These are phyloP conservation scores for Tilapia sparmanii DNA, from an alignment of 2,113 vertebrate genomes.

Conservation along the genomic window DNA sequence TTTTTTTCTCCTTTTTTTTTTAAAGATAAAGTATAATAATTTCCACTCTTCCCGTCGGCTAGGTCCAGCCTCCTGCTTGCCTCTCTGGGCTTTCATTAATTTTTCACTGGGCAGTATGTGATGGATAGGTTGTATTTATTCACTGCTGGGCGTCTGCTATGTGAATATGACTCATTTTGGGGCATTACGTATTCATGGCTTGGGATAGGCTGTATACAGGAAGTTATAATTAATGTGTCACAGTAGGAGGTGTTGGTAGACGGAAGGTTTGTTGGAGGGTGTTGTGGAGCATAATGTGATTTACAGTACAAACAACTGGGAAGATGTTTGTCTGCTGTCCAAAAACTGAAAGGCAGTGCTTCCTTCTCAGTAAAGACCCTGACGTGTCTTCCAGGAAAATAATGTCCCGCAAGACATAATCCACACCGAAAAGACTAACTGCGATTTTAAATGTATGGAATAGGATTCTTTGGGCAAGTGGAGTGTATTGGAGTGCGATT, in stretches of 20 bases:
- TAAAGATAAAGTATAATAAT: constrained; percentile 26
- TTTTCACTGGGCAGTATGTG: constrained; percentile 83
- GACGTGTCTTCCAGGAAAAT: not conserved
- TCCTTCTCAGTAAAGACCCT: not conserved
- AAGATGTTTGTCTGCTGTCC: constrained; percentile 53
- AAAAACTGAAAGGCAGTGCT: constrained; percentile 23
- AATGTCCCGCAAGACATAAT: not conserved
- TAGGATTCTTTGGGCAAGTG: not conserved
- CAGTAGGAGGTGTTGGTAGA: constrained; percentile 85
- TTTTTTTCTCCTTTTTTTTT: not conserved
- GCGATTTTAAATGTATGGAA: not conserved
- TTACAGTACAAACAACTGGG: constrained; percentile 60
- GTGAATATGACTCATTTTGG: constrained; percentile 97
- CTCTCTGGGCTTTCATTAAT: constrained; percentile 86
- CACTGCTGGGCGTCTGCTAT: constrained; percentile 88
- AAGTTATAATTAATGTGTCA: constrained; percentile 99
- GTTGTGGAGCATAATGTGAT: constrained; percentile 79
- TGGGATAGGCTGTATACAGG: constrained; percentile 88
- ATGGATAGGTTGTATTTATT: constrained; percentile 98
- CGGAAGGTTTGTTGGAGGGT: constrained; percentile 81
- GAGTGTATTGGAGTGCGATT: not conserved
- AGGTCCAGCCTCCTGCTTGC: constrained; percentile 30
- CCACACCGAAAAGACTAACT: not conserved
- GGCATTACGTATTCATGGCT: constrained; percentile 99
- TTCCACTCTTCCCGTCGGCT: constrained; percentile 30